These are phyloP conservation scores for Halocynthia roretzi DNA, from an alignment of 23 tunicate species.

Conservation along the genomic window DNA sequence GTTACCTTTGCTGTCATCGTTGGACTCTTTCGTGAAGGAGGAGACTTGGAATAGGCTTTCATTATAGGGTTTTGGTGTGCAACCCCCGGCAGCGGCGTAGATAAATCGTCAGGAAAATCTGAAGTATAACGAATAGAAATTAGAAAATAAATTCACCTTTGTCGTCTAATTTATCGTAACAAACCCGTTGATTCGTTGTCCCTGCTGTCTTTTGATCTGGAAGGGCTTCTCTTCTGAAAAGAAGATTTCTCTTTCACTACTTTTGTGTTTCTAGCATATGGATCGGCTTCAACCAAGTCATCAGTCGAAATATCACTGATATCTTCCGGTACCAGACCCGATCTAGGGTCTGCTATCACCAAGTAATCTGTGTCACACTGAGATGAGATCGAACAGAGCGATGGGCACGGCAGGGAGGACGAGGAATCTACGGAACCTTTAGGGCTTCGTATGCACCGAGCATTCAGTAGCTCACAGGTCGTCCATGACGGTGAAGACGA, in stretches of 20 bases:
- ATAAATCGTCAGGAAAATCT: too few species aligned
- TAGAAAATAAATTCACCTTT: too few species aligned
- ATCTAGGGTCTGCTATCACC: conserved; percentile 58
- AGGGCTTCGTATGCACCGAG: conserved; percentile 9
- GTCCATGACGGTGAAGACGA: conserved; percentile 23
- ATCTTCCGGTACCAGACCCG: conserved; percentile 40
- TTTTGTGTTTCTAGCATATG: neutral
- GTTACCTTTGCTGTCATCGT: too few species aligned
- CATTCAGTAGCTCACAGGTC: conserved; percentile 19
- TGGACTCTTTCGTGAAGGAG: too few species aligned
- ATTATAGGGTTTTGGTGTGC: too few species aligned
- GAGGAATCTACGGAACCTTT: conserved; percentile 7
- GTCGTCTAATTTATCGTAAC: too few species aligned
- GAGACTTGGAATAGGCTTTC: too few species aligned
- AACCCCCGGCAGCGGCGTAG: too few species aligned
- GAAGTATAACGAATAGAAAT: too few species aligned
- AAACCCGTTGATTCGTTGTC: too few species aligned
- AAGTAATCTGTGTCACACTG: conserved; percentile 81
- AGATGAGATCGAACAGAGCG: conserved; percentile 29
- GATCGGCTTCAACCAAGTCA: conserved; percentile 21
- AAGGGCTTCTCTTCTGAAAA: neutral
- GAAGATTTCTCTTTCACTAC: neutral
- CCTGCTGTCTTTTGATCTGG: too few species aligned
- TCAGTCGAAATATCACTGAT: conserved; percentile 20
- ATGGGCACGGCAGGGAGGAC: conserved; percentile 12